A percentile compares a stretch with the other conserved stretches of the same genome.
Evolutionary conservation across 2,888 invertebrate species (phyloP).

Genomic region (Pedicia rivosa): DNA sequence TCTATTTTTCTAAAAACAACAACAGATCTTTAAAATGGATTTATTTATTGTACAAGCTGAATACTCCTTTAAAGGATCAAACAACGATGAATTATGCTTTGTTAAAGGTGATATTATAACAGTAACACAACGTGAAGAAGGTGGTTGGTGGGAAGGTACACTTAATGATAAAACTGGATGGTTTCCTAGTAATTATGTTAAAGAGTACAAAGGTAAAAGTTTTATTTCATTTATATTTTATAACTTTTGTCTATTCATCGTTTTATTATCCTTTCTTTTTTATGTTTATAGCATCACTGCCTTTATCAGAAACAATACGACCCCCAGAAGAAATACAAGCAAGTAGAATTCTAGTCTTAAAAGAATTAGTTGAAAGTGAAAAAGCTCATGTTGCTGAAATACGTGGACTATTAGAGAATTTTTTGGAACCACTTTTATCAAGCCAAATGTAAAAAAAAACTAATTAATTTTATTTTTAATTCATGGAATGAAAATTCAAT

Average conservation of each 20-base stretch:
- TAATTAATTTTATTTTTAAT: too few relatives aligned
- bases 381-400: slow-evolving; percentile 80
- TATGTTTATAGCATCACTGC: slow-evolving; percentile 19
- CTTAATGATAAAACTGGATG: slow-evolving; percentile 89
- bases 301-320: slow-evolving; percentile 45
- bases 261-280: slow-evolving; percentile 7
- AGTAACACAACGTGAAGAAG: slow-evolving; percentile 88
- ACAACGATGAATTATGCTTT: slow-evolving; percentile 95
- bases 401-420: slow-evolving; percentile 68
- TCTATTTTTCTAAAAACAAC: too few relatives aligned
- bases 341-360: slow-evolving; percentile 70
- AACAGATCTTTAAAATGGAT: too few relatives aligned
- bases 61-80: slow-evolving; percentile 86
- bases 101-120: slow-evolving; percentile 93
- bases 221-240: slow-evolving; percentile 7
- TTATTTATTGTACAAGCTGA: slow-evolving; percentile 67
- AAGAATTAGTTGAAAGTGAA: slow-evolving; percentile 86
- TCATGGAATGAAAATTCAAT: too few relatives aligned
- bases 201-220: slow-evolving; percentile 56
- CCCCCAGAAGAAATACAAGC: slow-evolving; percentile 56
- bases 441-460: slow-evolving; percentile 64
- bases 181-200: slow-evolving; percentile 97
- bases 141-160: slow-evolving; percentile 99
- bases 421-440: slow-evolving; percentile 72
- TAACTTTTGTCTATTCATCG: not conserved